Base-by-base conservation (phyloP, 2,113 vertebrate species). In the Leptodactylus fuscus region DNA sequence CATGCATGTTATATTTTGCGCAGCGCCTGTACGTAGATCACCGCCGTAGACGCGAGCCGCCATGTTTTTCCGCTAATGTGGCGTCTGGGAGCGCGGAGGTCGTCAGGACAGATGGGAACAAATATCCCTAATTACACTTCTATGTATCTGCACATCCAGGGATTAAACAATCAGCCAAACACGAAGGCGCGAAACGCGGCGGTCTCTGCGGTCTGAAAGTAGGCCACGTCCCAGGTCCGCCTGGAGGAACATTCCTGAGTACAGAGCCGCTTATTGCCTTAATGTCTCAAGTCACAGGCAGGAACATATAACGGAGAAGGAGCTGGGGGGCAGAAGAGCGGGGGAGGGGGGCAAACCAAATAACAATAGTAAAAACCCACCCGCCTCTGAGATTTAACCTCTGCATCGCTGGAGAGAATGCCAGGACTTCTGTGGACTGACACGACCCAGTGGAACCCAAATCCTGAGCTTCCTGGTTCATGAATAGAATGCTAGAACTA, bases 61-160 rank as follows among this genome's bases (percentile, higher is more conserved):
- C 27, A 65, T 65, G 60, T 65, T 7, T 0, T 27, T 0, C 2
- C 27, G 3, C 0, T 65, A 2, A 62, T 7, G 8, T 3, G 3
- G 13, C 60, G 11, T 34, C 12, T 65, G 60, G 60, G 60, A 32
- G 58, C 27, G 11, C 24, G 1, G 58, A 15, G 58, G 58, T 62
- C 12, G 60, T 4, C 5, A 38, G 32, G 22, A 51, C 73, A 76
- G 46, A 76, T 32, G 46, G 2, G 15, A 51, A 76, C 74, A 76
- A 51, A 76, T 76, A 8, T 16, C 74, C 74, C 12, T 79, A 55
- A 79, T 79, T 60, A 58, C 77, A 79, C 49, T 58, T 79, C 53
- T 55, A 51, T 51, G 74, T 79, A 10, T 58, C 77, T 6, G 16
- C 32, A 53, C 49, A 41, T 38, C n/a, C 77, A 27, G 49, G 51